Base-by-base conservation (phyloP, 2,797 vertebrate species). In the Poecilia picta region DNA sequence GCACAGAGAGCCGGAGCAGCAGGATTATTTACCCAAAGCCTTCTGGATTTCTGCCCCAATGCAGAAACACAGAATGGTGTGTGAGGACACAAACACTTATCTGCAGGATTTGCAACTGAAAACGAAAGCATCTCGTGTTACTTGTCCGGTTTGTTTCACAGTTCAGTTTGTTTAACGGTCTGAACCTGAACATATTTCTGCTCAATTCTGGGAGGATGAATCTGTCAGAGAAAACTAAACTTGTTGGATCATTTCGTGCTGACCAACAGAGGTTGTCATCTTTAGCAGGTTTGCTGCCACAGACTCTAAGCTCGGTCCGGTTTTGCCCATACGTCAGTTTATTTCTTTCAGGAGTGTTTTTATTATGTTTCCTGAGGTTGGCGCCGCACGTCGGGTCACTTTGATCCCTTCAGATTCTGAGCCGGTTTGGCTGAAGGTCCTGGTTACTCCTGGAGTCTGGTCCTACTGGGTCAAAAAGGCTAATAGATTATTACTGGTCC, bases 401-500 rank as follows among this genome's bases (percentile, higher is more conserved):
- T 43, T 41, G 20, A 41, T 41, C 36, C 36, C 66, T n/a, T 2
- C 5, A 43, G 20, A 70, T 43, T 43, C 12, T 43, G 41, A 70
- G 39, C 33, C 36, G 0, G 62, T n/a, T 4, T 23, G 33, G 33
- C 31, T 20, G n/a, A 71, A 82, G 83, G 74, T 72, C 41, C 55
- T 43, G 49, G 62, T 73, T 5, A 51, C 16, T 45, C n/a, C 82
- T 55, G 15, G 62, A 81, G 46, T 49, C 71, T 78, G 55, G 53
- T 64, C 8, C 41, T 41, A 8, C 36, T 0, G 36, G 47, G 33
- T 47, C 55, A 68, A 8, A 51, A 47, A 41, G 51, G 59, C 46
- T 83, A 73, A 74, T 20, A 55, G 49, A 79, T 75, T 36, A 59
- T 62, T 75, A 80, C 45, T 59, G 78, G 51, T 36, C 47, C 23